These are phyloP conservation scores for Margarornis squamiger DNA, from an alignment of 2,797 vertebrate genomes.

Conservation along the genomic window DNA sequence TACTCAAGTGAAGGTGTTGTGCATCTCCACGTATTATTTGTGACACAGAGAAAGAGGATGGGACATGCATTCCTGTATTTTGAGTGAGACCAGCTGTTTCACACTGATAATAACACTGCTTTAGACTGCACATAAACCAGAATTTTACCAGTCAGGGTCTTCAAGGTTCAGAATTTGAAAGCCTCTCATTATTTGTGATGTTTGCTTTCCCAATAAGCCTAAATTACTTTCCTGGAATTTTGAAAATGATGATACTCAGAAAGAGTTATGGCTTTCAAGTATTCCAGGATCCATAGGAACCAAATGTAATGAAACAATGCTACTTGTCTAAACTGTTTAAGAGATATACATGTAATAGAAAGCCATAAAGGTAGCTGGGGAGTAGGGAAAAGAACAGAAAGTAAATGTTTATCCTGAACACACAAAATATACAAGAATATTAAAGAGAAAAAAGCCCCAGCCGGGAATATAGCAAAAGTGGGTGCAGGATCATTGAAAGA, in stretches of 20 bases:
- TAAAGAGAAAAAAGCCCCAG: neutral
- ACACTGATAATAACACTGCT: neutral
- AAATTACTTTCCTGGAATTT: neutral
- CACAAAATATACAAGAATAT: neutral
- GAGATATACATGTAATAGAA: neutral
- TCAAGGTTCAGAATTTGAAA: neutral
- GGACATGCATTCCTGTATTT: neutral
- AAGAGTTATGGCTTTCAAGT: neutral
- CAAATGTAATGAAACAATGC: neutral
- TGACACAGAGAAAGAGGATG: neutral
- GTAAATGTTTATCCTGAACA: rapidly evolving
- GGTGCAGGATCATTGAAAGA: neutral
- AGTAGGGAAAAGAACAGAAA: neutral
- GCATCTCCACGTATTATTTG: no score
- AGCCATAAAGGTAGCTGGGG: neutral
- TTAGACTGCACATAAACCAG: neutral
- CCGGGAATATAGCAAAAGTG: neutral
- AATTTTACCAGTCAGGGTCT: neutral
- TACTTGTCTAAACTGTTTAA: neutral
- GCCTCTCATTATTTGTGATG: neutral
- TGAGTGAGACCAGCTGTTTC: neutral
- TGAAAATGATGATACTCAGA: neutral
- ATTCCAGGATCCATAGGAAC: neutral
- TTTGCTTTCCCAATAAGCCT: neutral
- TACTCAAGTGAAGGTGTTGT: neutral